These are phyloP conservation scores for Taeniopygia guttata DNA, from an alignment of 2,797 vertebrate genomes.

Conservation along the genomic window DNA sequence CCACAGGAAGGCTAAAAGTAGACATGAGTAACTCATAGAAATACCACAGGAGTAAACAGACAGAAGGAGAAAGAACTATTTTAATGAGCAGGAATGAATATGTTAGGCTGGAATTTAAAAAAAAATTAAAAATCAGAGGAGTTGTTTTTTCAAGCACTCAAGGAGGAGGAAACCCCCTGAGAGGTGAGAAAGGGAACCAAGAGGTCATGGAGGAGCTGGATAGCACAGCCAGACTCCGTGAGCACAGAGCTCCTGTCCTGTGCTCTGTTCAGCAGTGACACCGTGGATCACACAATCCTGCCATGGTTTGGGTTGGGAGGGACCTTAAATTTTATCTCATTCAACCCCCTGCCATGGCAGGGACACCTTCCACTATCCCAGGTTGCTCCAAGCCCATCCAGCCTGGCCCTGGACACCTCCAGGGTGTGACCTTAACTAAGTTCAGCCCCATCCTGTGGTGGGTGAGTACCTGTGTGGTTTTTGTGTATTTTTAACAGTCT, in stretches of 20 bases:
- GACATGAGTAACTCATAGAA: background rate
- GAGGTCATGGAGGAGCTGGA: background rate
- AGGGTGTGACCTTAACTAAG: background rate
- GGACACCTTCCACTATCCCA: background rate
- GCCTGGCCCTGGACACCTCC: background rate
- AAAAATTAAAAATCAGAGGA: background rate
- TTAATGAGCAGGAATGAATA: background rate
- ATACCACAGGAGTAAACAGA: background rate
- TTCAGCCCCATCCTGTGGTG: background rate
- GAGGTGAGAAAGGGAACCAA: background rate
- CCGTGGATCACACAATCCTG: background rate
- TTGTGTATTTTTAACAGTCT: background rate
- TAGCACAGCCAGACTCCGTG: background rate
- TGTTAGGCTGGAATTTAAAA: background rate
- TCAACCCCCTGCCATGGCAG: background rate
- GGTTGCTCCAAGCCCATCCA: background rate
- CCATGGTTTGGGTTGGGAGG: background rate
- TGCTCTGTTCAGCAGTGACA: background rate
- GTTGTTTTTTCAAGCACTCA: background rate
- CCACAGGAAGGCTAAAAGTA: background rate
- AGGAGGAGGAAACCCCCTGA: background rate
- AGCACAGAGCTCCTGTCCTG: background rate
- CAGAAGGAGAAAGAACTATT: background rate
- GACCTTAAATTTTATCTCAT: background rate
- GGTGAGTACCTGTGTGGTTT: background rate